Conservation (phyloP, 2,888 invertebrate species). For the Idaea biselata region DNA sequence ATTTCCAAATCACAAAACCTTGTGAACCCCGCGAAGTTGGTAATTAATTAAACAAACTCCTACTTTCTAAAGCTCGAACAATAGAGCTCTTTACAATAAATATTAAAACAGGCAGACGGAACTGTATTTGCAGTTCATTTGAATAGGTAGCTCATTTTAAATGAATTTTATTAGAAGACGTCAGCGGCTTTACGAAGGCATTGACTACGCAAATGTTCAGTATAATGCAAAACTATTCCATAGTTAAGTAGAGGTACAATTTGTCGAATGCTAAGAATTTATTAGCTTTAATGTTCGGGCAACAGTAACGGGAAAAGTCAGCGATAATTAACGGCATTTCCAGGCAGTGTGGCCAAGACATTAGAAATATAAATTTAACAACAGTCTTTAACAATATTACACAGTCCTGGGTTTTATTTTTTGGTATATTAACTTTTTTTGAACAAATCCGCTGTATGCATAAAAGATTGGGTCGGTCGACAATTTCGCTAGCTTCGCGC, state of each 20-base stretch:
- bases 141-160: slow-evolving; percentile 27
- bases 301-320: too few relatives aligned
- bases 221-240: slow-evolving; percentile 8
- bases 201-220: slow-evolving; percentile 10
- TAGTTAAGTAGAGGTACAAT: too few relatives aligned
- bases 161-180: slow-evolving; percentile 16
- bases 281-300: too few relatives aligned
- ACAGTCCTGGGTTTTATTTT: neutral
- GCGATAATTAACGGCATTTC: too few relatives aligned
- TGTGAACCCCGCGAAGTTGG: slow-evolving; percentile 47
- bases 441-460: slow-evolving; percentile 1
- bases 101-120: slow-evolving; percentile 43
- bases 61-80: slow-evolving; percentile 48
- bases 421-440: slow-evolving; percentile 1
- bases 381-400: too few relatives aligned
- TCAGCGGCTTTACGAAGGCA: slow-evolving; percentile 24
- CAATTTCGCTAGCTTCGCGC: slow-evolving; percentile 6
- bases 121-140: slow-evolving; percentile 43
- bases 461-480: neutral
- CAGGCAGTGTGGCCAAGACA: too few relatives aligned
- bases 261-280: too few relatives aligned
- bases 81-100: slow-evolving; percentile 54
- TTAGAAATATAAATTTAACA: too few relatives aligned
- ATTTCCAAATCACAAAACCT: slow-evolving; percentile 43
- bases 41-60: slow-evolving; percentile 58